Conservation (phyloP, 2,888 invertebrate genomes). For the Cosmia pyralina region DNA sequence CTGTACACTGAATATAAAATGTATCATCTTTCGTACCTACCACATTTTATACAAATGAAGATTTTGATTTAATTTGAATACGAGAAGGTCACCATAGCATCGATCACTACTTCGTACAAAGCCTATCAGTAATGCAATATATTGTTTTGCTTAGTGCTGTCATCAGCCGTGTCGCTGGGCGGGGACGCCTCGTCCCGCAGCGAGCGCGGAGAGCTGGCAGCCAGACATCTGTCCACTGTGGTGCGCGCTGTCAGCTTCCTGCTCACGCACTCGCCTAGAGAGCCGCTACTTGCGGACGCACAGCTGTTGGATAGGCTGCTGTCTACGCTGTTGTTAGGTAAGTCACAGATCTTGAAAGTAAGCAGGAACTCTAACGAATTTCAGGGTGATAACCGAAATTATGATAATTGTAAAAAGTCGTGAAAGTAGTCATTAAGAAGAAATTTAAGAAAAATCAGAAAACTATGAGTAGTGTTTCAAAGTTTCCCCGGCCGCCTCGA, state of each 20-base stretch:
- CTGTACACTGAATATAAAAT: no score
- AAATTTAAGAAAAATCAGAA: no score
- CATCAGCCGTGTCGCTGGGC: conserved; percentile 79
- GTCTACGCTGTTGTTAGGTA: conserved; percentile 85
- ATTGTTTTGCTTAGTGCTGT: conserved; percentile 73
- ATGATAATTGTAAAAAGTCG: no score
- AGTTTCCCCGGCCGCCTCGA: no score
- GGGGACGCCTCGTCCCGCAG: conserved; percentile 76
- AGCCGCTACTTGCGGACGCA: conserved; percentile 78
- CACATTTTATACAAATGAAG: no score
- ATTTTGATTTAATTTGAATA: not conserved
- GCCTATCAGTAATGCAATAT: not conserved
- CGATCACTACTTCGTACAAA: not conserved
- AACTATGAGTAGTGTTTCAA: no score
- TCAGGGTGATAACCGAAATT: no score
- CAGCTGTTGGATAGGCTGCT: conserved; percentile 87
- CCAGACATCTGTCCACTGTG: conserved; percentile 87
- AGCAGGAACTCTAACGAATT: no score
- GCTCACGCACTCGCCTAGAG: conserved; percentile 68
- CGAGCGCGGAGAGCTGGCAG: conserved; percentile 83
- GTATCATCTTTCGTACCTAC: no score
- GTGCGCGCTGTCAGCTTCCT: conserved; percentile 89
- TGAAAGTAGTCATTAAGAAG: no score
- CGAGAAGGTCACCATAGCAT: not conserved
- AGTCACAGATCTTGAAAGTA: not conserved